These are phyloP conservation scores for Ochotona curzoniae DNA, from an alignment of 2,113 vertebrate genomes.

Conservation along the genomic window DNA sequence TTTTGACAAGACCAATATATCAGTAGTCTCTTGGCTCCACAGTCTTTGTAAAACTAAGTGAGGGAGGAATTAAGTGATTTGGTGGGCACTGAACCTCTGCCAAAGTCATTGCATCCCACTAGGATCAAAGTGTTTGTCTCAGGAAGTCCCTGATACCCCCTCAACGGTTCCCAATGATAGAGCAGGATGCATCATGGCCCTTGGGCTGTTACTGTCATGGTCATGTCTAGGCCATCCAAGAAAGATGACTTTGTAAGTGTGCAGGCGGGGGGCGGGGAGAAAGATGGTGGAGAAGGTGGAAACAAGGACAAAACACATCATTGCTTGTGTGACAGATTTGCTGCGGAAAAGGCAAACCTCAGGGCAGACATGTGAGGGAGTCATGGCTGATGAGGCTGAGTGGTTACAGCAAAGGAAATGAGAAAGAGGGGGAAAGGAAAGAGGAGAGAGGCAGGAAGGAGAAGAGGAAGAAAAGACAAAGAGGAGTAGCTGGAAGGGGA, in stretches of 20 bases:
- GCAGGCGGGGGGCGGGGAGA: not conserved
- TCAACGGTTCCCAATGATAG: not conserved
- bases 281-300: not conserved
- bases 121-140: not conserved
- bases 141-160: not conserved
- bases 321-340: not conserved
- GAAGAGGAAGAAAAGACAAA: too few relatives aligned
- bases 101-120: not conserved
- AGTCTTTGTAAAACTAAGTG: slow-evolving; percentile 54
- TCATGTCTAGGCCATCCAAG: not conserved
- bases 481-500: not conserved
- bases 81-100: slow-evolving; percentile 45
- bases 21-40: slow-evolving; percentile 50
- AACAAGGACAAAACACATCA: not conserved
- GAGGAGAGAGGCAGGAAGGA: not conserved
- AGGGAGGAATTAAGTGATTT: slow-evolving; percentile 30
- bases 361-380: not conserved
- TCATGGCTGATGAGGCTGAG: not conserved
- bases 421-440: not conserved
- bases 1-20: slow-evolving; percentile 60
- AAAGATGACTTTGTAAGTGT: not conserved
- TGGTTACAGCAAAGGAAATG: not conserved
- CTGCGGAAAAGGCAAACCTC: not conserved
- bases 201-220: not conserved
- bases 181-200: not conserved